Percentiles rank a stretch among this genome's conserved stretches.
These are phyloP conservation scores for Rhynchotus rufescens DNA, from an alignment of 2,797 vertebrate species.

Conservation along the genomic window DNA sequence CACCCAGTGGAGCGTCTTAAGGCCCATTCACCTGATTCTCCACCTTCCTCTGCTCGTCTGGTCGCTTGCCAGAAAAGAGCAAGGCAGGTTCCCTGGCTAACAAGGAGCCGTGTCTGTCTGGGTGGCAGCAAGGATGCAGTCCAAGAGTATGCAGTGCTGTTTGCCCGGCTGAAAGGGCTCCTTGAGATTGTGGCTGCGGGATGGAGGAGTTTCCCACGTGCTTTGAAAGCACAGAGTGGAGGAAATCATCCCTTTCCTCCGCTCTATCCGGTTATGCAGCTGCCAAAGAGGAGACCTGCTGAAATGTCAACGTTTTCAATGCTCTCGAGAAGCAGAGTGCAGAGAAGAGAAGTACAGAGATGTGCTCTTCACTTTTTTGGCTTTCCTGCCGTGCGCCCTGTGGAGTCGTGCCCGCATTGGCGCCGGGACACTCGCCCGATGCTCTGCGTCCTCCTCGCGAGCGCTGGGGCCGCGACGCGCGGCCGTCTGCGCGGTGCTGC, in stretches of 20 bases:
- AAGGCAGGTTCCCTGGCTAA: neutral
- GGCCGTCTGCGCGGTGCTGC: neutral
- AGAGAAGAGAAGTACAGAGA: neutral
- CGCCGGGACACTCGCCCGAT: neutral
- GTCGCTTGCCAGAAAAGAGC: conserved; percentile 2
- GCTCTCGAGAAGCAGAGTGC: neutral
- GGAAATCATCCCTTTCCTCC: conserved; percentile 5
- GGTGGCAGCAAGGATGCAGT: neutral
- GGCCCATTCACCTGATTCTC: neutral
- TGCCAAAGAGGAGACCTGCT: neutral
- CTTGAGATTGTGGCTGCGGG: neutral
- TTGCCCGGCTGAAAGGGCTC: conserved; percentile 14
- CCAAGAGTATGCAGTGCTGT: neutral
- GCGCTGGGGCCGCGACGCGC: neutral
- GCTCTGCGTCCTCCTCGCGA: neutral
- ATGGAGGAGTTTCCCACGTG: neutral
- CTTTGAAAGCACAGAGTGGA: neutral
- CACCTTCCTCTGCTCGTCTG: neutral
- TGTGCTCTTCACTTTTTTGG: neutral
- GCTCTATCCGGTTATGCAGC: neutral
- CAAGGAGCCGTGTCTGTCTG: conserved; percentile 15
- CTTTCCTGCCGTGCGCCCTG: neutral
- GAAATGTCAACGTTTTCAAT: neutral
- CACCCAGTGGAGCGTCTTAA: neutral
- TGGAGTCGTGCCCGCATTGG: fast-evolving